Evolutionary conservation across 2,888 invertebrate species (phyloP).

Genomic region (Pyrrhia umbra): DNA sequence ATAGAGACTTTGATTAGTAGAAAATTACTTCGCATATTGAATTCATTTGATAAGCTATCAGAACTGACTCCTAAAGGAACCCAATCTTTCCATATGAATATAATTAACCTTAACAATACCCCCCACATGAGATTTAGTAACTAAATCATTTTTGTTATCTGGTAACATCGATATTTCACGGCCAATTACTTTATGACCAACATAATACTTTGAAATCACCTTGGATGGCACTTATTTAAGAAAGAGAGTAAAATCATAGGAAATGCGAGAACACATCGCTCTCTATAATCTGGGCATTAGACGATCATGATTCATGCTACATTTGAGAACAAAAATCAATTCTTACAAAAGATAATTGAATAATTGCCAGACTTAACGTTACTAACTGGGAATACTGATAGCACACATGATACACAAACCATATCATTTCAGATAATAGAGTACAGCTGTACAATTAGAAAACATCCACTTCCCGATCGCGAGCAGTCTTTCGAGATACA

Average conservation of each 20-base stretch:
- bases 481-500: conserved; percentile 66
- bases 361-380: conserved; percentile 32
- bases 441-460: conserved; percentile 36
- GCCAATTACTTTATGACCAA: conserved; percentile 55
- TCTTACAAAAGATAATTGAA: conserved; percentile 5
- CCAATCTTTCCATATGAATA: too few species aligned
- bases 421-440: conserved; percentile 42
- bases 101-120: too few species aligned
- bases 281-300: conserved; percentile 38
- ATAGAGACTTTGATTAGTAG: too few species aligned
- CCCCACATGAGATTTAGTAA: conserved; percentile 35
- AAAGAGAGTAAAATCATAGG: conserved; percentile 19
- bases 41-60: too few species aligned
- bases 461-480: conserved; percentile 40
- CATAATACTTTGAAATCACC: conserved; percentile 62
- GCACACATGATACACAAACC: conserved; percentile 1
- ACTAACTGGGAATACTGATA: conserved; percentile 26
- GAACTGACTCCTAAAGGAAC: too few species aligned
- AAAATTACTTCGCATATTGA: too few species aligned
- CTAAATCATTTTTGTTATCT: conserved; percentile 56
- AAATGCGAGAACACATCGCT: conserved; percentile 30
- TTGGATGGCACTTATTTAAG: conserved; percentile 58
- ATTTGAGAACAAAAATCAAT: too few species aligned
- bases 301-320: too few species aligned
- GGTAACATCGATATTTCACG: conserved; percentile 61